Evolutionary conservation across 2,113 vertebrate species (phyloP).

Genomic region (Silurus glanis): DNA sequence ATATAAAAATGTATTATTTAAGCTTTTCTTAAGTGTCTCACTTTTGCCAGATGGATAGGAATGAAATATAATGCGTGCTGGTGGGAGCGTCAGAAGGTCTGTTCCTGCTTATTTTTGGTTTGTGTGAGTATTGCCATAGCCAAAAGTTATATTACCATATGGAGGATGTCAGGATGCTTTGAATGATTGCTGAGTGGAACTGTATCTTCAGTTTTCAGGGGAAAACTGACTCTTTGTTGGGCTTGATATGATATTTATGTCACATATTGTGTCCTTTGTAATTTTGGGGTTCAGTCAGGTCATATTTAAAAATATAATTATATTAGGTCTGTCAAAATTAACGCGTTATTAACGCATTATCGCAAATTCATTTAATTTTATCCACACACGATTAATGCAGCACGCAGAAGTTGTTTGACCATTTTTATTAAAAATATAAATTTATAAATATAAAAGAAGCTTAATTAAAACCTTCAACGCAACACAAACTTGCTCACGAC

Average conservation of each 20-base stretch:
- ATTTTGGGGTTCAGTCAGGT: neutral
- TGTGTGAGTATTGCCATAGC: neutral
- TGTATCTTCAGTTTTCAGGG: neutral
- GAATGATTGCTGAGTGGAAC: neutral
- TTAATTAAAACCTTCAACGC: too few species aligned
- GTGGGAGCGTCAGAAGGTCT: neutral
- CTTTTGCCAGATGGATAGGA: neutral
- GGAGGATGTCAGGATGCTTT: neutral
- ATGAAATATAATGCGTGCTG: neutral
- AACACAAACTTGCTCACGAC: too few species aligned
- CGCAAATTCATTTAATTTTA: too few species aligned
- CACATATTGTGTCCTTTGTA: neutral
- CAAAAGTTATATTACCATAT: neutral
- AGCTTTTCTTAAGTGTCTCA: neutral
- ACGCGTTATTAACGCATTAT: too few species aligned
- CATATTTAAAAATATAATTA: too few species aligned
- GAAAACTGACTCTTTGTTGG: neutral
- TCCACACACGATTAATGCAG: too few species aligned
- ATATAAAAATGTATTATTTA: too few species aligned
- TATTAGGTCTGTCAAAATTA: too few species aligned
- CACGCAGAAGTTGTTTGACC: too few species aligned
- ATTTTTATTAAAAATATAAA: too few species aligned
- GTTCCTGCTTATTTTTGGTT: neutral
- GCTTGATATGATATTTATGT: neutral
- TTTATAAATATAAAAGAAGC: too few species aligned